Percentiles rank a stretch among this genome's conserved stretches.
Evolutionary conservation across 1,140 invertebrate genomes (phyloP).

Genomic region (Bombyx mandarina): DNA sequence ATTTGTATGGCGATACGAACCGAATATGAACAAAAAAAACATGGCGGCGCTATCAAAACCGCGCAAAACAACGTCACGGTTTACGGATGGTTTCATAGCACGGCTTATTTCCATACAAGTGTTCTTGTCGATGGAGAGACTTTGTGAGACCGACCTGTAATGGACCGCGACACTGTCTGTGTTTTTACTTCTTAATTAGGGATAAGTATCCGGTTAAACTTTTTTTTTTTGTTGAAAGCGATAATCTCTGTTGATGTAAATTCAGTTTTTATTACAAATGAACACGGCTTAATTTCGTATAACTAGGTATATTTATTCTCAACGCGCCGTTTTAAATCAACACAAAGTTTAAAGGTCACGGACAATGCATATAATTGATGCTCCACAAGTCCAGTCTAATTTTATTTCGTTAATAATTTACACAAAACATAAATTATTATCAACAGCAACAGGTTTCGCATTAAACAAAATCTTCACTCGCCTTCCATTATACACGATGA

Average conservation of each 20-base stretch:
- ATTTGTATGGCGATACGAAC: too few species aligned
- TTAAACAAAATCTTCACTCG: too few species aligned
- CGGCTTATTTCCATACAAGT: slow-evolving; percentile 37
- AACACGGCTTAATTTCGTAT: too few species aligned
- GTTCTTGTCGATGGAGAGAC: slow-evolving; percentile 28
- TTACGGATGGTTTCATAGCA: slow-evolving; percentile 47
- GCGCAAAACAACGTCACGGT: slow-evolving; percentile 23
- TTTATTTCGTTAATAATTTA: background rate
- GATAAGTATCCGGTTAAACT: slow-evolving; percentile 60
- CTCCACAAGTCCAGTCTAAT: too few species aligned
- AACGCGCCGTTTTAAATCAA: too few species aligned
- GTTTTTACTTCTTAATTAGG: slow-evolving; percentile 62
- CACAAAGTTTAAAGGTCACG: too few species aligned
- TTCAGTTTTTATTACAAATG: too few species aligned
- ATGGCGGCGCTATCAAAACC: slow-evolving; percentile 41
- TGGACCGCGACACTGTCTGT: slow-evolving; percentile 45
- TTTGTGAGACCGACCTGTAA: slow-evolving; percentile 32
- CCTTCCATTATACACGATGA: too few species aligned
- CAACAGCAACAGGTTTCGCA: too few species aligned
- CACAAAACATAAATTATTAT: background rate
- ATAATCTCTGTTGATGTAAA: too few species aligned
- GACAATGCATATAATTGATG: too few species aligned
- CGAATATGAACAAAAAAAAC: background rate
- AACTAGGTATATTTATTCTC: too few species aligned
- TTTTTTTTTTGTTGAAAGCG: slow-evolving; percentile 13